Base-by-base conservation (phyloP, 2,888 invertebrate genomes). In the Spilosoma lubricipeda region DNA sequence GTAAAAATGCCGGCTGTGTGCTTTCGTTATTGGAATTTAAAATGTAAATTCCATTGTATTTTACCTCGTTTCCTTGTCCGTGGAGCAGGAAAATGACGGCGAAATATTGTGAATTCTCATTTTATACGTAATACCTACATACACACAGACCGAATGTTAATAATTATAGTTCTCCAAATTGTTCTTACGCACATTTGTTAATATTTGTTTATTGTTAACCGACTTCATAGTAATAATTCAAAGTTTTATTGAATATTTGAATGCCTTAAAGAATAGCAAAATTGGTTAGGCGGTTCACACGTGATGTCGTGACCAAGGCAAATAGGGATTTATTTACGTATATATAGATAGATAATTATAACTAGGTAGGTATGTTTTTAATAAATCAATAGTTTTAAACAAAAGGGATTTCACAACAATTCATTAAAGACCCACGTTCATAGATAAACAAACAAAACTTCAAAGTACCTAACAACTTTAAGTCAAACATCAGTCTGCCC, bases 1-100 rank as follows among this genome's bases (percentile, higher is more conserved):
- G 73, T 77, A 78, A 74, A 77, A 82, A 71, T 70, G 65, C 52
- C 42, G n/a, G 64, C 66, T 67, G 59, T 72, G 69, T 75, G 77
- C 74, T 79, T 79, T 81, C 68, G 72, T 71, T 78, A 80, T 83
- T 77, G 67, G 71, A 75, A 78, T 76, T 83, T 78, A 18, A 78
- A 78, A 77, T 75, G 52, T 27, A 70, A 81, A 76, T 73, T 52
- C 72, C 72, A 78, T 81, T 77, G 72, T 75, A 67, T 74, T 71
- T 76, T 27, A 30, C 48, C 13, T 33, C 73, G 56, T 64, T 45
- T 63, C 20, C 15, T 33, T 75, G 63, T 64, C 36, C 52, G 77
- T 79, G 13, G 15, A 56, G 56, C 18, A 52, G 67, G 23, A 33
- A 45, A 20, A 67, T 27, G 30, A 18, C 20, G 42, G 20, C 20